phyloP scores from a whole-genome alignment of 2,113 vertebrate genomes.

The Irena cyanogastra region DNA sequence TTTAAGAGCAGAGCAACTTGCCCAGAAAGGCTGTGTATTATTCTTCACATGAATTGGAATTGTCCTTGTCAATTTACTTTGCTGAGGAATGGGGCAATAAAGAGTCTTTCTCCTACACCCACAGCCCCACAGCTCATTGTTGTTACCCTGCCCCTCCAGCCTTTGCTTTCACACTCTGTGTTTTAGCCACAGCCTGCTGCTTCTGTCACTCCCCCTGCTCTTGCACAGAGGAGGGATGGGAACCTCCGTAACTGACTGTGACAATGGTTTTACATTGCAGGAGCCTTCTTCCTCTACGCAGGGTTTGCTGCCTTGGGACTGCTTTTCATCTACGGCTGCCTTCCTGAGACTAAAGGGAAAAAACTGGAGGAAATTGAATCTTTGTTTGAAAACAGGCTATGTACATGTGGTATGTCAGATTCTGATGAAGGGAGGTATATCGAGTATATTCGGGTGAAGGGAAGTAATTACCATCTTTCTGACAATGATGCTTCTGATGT shows the following conservation, averaged over 20 bases:
- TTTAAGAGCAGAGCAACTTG: neutral
- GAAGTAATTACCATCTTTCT: conserved; percentile 97
- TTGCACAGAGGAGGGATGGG: neutral
- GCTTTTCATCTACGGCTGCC: conserved; percentile 89
- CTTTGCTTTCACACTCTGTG: neutral
- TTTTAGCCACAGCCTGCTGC: neutral
- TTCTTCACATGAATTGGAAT: neutral
- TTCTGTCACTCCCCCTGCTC: neutral
- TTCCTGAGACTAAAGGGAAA: conserved; percentile 95
- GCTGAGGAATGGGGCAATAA: neutral
- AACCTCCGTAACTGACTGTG: neutral
- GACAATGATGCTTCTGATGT: conserved; percentile 98
- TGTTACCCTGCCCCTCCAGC: neutral
- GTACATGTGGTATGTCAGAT: conserved; percentile 89
- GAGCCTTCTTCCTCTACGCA: conserved; percentile 96
- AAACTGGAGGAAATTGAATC: conserved; percentile 95
- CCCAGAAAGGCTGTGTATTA: neutral
- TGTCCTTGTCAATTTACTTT: neutral
- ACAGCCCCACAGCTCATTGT: neutral
- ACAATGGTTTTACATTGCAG: conserved; percentile 66
- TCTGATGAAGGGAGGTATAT: conserved; percentile 94
- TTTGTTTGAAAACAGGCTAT: conserved; percentile 90
- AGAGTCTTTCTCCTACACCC: neutral
- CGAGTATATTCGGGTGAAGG: conserved; percentile 98
- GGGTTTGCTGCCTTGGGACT: conserved; percentile 85